phyloP scores from a whole-genome alignment of 1,140 invertebrate species.

The Halotydeus destructor region DNA sequence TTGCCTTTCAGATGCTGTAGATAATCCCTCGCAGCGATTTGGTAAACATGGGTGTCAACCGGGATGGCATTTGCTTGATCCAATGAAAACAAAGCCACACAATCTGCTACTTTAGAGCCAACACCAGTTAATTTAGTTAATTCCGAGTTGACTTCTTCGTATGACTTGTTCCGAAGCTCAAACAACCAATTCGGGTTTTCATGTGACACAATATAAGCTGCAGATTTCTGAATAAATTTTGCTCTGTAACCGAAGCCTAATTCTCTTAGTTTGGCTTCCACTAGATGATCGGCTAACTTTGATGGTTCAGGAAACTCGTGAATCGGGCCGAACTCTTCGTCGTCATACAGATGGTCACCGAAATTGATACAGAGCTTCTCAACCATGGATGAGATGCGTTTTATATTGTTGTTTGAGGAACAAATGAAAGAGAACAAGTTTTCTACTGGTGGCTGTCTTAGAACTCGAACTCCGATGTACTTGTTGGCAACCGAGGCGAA shows the following conservation, averaged over 20 bases:
- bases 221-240: slow-evolving; percentile 53
- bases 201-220: slow-evolving; percentile 38
- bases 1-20: slow-evolving; percentile 48
- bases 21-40: slow-evolving; percentile 63
- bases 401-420: slow-evolving; percentile 89
- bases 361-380: slow-evolving; percentile 64
- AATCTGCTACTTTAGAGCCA: slow-evolving; percentile 71
- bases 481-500: slow-evolving; percentile 43
- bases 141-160: slow-evolving; percentile 44
- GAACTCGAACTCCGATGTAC: slow-evolving; percentile 61
- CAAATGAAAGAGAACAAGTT: slow-evolving; percentile 91
- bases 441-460: slow-evolving; percentile 78
- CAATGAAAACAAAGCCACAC: slow-evolving; percentile 89
- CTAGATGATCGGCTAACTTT: slow-evolving; percentile 31
- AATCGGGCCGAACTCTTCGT: slow-evolving; percentile 37
- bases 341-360: slow-evolving; percentile 45
- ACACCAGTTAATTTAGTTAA: slow-evolving; percentile 59
- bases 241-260: slow-evolving; percentile 84
- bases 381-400: slow-evolving; percentile 71
- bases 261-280: slow-evolving; percentile 45
- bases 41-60: slow-evolving; percentile 88
- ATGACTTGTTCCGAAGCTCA: slow-evolving; percentile 39
- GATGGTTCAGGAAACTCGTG: slow-evolving; percentile 59
- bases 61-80: slow-evolving; percentile 70
- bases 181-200: slow-evolving; percentile 49